Evolutionary conservation across 2,113 vertebrate genomes (phyloP), one percentile per base, ranked within the genome.

Genomic region (Clarias batrachus): DNA sequence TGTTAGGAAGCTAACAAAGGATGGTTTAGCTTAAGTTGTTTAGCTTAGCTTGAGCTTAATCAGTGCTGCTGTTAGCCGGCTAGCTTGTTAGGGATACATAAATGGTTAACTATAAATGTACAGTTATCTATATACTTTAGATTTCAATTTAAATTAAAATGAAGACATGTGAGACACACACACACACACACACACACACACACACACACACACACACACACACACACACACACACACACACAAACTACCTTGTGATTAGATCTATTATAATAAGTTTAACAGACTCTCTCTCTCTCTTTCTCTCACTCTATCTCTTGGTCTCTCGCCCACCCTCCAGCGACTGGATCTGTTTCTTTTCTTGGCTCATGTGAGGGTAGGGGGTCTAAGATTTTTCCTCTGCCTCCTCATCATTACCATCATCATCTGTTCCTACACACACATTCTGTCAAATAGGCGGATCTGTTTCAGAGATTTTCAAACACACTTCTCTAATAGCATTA

Each of bases 341-440:
- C 23, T 77, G 84, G 59, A 85, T 85, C 73, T 54, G 84, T 65
- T 85, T 78, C 84, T 84, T 84, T 84, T 84, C 68, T 73, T 73
- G 68, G 52, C 56, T 73, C 30, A 11, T n/a, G 54, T 81, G 21
- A 25, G 62, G 25, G 66, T 60, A 56, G 77, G 54, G 54, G 52
- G 48, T 54, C 74, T 77, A 54, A 56, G n/a, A 78, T 87, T 68
- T 84, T 78, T 79, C n/a, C 14, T 59, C 37, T 79, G 81, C 63
- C 14, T 85, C 62, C 73, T 76, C 79, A 81, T 54, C 91, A 91
- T 62, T 91, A 91, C 90, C 83, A 83, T 87, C 88, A 87, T 87
- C 90, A 92, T 92, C 59, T 65, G 77, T 93, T 94, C 92, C 91
- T 91, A 93, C 93, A 94, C 93, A 92, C 88, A 90, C 91, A 90